Evolutionary conservation across 2,888 invertebrate species (phyloP), one percentile per base, ranked within the genome.

Genomic region (Hedya salicella): DNA sequence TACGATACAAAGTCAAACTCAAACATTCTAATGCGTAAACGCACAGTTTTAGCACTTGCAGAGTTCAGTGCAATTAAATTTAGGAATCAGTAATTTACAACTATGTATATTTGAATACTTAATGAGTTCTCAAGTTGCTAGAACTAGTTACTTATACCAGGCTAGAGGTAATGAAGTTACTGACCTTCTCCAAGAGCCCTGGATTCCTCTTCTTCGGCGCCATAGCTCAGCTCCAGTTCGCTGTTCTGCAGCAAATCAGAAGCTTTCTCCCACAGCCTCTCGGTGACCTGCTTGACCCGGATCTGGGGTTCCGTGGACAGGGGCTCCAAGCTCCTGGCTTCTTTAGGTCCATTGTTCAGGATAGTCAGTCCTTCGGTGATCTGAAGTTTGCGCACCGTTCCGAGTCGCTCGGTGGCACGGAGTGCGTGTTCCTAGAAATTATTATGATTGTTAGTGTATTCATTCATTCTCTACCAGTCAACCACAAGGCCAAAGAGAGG

Each of bases 401-500:
- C 76, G 0, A 91, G 76, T 67, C 87, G 81, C 49, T 89, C 87
- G 13, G 88, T 81, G 1, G 85, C 87, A 75, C 85, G 88, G 0
- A 91, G 76, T 0, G 89, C 91, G 64, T 90, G 86, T 75, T 92
- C 92, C 92, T 92, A 72, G 70, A 71, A 73, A 65, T 56, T 69
- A 30, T 68, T 50, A 49, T 4, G 9, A n/a, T n/a, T n/a, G n/a
- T n/a, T 40, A 44, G 5, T n/a, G n/a, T n/a, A n/a, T n/a, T n/a
- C n/a, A n/a, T n/a, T n/a, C n/a, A n/a, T n/a, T n/a, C n/a, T n/a
- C n/a, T n/a, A n/a, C n/a, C n/a, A n/a, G n/a, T n/a, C n/a, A n/a
- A n/a, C n/a, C n/a, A n/a, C n/a, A n/a, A n/a, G n/a, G n/a, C n/a
- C n/a, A n/a, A n/a, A n/a, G n/a, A n/a, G n/a, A n/a, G n/a, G n/a